Evolutionary conservation across 2,113 vertebrate species (phyloP).

Genomic region (Recurvirostra avosetta): DNA sequence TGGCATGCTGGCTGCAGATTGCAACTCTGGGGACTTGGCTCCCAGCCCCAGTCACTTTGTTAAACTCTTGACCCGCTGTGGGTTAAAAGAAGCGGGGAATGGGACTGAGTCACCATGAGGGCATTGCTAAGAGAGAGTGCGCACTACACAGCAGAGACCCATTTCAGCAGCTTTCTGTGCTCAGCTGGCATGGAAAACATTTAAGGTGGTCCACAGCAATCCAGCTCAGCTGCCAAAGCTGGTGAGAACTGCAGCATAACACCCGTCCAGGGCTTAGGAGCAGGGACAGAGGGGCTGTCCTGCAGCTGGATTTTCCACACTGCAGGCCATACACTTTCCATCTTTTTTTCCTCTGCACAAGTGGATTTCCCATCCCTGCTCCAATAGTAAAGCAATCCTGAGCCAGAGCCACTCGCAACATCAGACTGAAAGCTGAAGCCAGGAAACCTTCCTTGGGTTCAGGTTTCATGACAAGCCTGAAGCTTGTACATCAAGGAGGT

Average conservation of each 20-base stretch:
- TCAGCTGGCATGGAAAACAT: constrained; percentile 55
- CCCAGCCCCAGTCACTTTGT: constrained; percentile 67
- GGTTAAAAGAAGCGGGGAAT: constrained; percentile 62
- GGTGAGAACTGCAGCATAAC: not conserved
- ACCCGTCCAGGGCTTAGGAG: not conserved
- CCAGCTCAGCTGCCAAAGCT: constrained; percentile 6
- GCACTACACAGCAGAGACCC: constrained; percentile 36
- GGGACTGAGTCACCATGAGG: constrained; percentile 64
- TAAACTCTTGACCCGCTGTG: constrained; percentile 73
- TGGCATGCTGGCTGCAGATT: constrained; percentile 66
- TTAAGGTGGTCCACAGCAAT: constrained; percentile 55
- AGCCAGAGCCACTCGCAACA: constrained; percentile 42
- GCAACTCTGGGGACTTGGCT: constrained; percentile 64
- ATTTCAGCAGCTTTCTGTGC: constrained; percentile 36
- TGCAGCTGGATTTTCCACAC: constrained; percentile 15
- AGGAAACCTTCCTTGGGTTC: constrained; percentile 50
- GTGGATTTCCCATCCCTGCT: constrained; percentile 33
- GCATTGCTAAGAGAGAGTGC: constrained; percentile 30
- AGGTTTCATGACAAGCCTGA: constrained; percentile 35
- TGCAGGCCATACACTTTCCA: not conserved
- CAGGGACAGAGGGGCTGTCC: not conserved
- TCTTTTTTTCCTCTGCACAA: constrained; percentile 5
- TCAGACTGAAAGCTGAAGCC: constrained; percentile 42
- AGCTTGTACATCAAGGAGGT: not conserved
- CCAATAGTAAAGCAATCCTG: not conserved